Conservation (phyloP, 2,888 invertebrate species). For the Lordiphosa andalusiaca region DNA sequence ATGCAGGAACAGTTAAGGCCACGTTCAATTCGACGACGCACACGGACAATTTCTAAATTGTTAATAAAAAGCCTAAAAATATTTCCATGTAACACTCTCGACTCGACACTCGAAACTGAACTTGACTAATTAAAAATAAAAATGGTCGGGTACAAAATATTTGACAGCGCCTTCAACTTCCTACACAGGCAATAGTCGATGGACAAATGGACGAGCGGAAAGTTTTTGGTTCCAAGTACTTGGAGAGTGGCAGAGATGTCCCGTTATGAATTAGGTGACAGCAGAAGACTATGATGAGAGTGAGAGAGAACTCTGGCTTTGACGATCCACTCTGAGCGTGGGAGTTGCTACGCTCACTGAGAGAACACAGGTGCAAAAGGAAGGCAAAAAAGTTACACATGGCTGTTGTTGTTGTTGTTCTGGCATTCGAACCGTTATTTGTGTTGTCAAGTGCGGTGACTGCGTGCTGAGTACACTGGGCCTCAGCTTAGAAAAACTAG, state of each 20-base stretch:
- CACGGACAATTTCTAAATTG: constrained; percentile 17
- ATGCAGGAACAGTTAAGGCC: constrained; percentile 29
- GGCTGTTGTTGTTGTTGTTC: not conserved
- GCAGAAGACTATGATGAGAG: not conserved
- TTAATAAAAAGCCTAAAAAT: too few species aligned
- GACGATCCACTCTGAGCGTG: not conserved
- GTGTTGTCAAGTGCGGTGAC: not conserved
- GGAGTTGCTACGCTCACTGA: not conserved
- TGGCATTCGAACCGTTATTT: not conserved
- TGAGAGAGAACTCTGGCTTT: not conserved
- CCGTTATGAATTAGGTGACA: not conserved
- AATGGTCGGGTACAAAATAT: constrained; percentile 31
- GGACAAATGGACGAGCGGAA: constrained; percentile 72
- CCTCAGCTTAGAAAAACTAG: too few species aligned
- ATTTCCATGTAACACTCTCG: constrained; percentile 38
- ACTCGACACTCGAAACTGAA: constrained; percentile 39
- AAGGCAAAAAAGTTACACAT: not conserved
- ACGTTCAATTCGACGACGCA: constrained; percentile 28
- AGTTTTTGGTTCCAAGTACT: not conserved
- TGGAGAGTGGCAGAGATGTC: not conserved
- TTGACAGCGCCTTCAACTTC: constrained; percentile 47
- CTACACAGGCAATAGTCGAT: constrained; percentile 69
- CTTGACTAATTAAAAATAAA: constrained; percentile 57
- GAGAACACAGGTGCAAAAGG: not conserved
- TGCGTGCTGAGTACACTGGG: constrained; percentile 1